phyloP scores from a whole-genome alignment of 2,888 invertebrate species.

The Lathronympha strigana region DNA sequence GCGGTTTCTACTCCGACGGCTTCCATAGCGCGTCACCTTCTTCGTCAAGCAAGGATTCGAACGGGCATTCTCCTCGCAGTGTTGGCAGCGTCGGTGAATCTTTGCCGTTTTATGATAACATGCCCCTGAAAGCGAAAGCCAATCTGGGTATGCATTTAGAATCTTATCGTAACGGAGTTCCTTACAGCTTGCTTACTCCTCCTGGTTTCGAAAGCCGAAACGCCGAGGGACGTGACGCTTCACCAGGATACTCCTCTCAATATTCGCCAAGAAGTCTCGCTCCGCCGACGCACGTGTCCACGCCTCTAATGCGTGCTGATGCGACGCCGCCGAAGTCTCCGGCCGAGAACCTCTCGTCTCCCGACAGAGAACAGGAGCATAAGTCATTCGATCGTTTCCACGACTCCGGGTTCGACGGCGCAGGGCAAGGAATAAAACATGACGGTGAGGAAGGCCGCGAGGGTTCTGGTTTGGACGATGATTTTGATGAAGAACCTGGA shows the following conservation, averaged over 20 bases:
- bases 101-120: slow-evolving; percentile 69
- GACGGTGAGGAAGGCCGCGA: slow-evolving; percentile 77
- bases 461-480: slow-evolving; percentile 77
- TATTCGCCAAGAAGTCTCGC: slow-evolving; percentile 68
- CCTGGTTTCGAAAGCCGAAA: slow-evolving; percentile 80
- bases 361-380: slow-evolving; percentile 65
- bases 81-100: slow-evolving; percentile 73
- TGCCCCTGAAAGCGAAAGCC: slow-evolving; percentile 74
- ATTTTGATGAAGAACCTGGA: slow-evolving; percentile 84
- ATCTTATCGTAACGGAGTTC: slow-evolving; percentile 73
- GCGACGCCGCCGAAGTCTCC: slow-evolving; percentile 79
- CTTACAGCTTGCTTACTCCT: slow-evolving; percentile 86
- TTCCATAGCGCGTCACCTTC: slow-evolving; percentile 85
- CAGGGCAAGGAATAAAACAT: slow-evolving; percentile 58
- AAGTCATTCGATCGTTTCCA: slow-evolving; percentile 74
- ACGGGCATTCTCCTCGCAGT: slow-evolving; percentile 78
- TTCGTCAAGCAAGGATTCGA: slow-evolving; percentile 82
- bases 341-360: slow-evolving; percentile 67
- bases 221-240: slow-evolving; percentile 65
- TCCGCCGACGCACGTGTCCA: slow-evolving; percentile 69
- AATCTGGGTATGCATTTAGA: slow-evolving; percentile 76
- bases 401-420: slow-evolving; percentile 80
- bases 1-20: slow-evolving; percentile 85
- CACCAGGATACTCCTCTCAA: slow-evolving; percentile 65
- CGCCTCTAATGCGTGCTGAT: slow-evolving; percentile 66